phyloP scores from a whole-genome alignment of 2,888 invertebrate species.

The Limenitis camilla region DNA sequence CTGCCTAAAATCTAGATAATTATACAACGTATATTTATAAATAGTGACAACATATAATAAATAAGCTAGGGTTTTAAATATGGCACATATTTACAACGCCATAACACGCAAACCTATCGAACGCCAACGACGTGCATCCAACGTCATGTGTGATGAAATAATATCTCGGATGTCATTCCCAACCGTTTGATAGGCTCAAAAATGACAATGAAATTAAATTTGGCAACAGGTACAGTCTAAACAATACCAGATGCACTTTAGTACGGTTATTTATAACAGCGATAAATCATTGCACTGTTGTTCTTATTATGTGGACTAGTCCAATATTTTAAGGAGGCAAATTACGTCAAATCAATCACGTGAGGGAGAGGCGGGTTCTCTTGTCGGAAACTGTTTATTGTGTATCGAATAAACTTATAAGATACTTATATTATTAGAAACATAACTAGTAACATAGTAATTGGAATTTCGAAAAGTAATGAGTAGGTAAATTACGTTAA shows the following conservation, averaged over 20 bases:
- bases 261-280: slow-evolving; percentile 22
- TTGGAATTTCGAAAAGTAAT: too few species aligned
- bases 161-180: slow-evolving; percentile 37
- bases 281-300: slow-evolving; percentile 23
- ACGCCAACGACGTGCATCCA: slow-evolving; percentile 9
- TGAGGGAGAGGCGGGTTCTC: slow-evolving; percentile 24
- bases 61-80: too few species aligned
- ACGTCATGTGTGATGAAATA: slow-evolving; percentile 37
- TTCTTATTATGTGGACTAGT: slow-evolving; percentile 20
- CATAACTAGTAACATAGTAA: too few species aligned
- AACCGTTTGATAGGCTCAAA: slow-evolving; percentile 38
- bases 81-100: background rate
- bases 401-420: too few species aligned
- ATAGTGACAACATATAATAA: too few species aligned
- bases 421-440: too few species aligned
- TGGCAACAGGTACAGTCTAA: slow-evolving; percentile 40
- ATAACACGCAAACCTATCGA: slow-evolving; percentile 7
- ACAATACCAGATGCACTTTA: slow-evolving; percentile 31
- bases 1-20: too few species aligned
- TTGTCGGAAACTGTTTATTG: slow-evolving; percentile 2
- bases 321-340: slow-evolving; percentile 15
- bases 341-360: slow-evolving; percentile 24
- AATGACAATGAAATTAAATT: slow-evolving; percentile 42
- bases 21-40: too few species aligned
- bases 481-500: too few species aligned